Base-by-base conservation (phyloP, 2,113 vertebrate genomes). In the Cochlearius cochlearius region DNA sequence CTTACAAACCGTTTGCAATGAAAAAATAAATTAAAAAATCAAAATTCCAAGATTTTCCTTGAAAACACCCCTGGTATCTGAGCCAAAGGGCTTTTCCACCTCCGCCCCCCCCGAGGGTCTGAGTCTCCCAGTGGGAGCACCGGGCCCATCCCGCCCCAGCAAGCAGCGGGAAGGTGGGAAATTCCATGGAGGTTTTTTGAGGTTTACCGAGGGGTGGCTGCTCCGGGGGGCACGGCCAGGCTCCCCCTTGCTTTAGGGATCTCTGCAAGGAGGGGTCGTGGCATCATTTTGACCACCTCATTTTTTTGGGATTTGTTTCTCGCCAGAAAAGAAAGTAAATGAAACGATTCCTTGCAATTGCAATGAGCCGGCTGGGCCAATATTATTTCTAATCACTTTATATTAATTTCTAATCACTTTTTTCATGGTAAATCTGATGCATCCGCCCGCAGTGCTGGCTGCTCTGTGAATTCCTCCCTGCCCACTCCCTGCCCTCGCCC, bases 261-360 rank as follows among this genome's bases (percentile, higher is more conserved):
- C 77, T 38, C 67, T 4, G 15, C 8, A 0, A 0, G 26, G 27
- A 41, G 45, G 13, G 7, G 4, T 30, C 47, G 25, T 5, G 29
- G 41, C 60, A n/a, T 39, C 14, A 14, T n/a, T 36, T 59, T 36
- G 15, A 22, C 21, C 23, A 22, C 58, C 58, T 36, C 22, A 10
- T 59, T 23, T 36, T 36, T 7, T 22, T 59, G 58, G 58, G 58
- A 36, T 59, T 36, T 59, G 34, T 30, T 80, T 47, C 56, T 38
- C 3, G 0, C 20, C 5, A 26, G 63, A 15, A 47, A 53, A 18
- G 3, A 15, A 12, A 47, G 22, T 2, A 4, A 49, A 41, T 4
- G 29, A 34, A 55, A 5, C 0, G 0, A 10, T 18, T 58, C 34
- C 26, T 7, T 20, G 50, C 8, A 2, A 13, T 4, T 14, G 22